Conservation (phyloP, 2,888 invertebrate species). For the Dexiosoma caninum region DNA sequence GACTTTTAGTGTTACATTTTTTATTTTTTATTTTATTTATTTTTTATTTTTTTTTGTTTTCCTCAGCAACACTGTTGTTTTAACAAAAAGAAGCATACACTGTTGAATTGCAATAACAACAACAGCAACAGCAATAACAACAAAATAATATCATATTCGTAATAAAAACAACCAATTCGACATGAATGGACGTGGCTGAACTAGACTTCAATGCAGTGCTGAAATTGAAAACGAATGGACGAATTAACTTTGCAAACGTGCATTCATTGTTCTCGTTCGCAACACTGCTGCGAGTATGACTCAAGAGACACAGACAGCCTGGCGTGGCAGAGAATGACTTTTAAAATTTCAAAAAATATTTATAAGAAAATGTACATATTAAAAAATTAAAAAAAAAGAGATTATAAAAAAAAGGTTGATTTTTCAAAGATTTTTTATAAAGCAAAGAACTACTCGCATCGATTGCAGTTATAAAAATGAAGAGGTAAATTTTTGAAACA, state of each 20-base stretch:
- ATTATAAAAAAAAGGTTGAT: too few species aligned
- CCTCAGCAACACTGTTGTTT: constrained; percentile 13
- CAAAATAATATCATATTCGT: constrained; percentile 9
- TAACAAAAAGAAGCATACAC: not conserved
- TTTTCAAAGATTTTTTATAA: too few species aligned
- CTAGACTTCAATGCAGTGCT: not conserved
- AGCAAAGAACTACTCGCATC: too few species aligned
- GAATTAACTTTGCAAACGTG: constrained; percentile 17
- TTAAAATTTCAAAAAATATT: not conserved
- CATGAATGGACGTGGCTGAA: not conserved
- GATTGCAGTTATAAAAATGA: too few species aligned
- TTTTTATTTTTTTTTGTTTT: too few species aligned
- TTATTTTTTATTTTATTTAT: too few species aligned
- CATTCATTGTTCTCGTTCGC: not conserved
- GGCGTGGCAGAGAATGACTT: not conserved
- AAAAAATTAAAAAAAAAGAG: too few species aligned
- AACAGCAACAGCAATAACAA: not conserved
- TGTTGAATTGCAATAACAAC: constrained; percentile 14
- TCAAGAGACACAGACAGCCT: not conserved
- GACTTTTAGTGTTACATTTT: constrained; percentile 35
- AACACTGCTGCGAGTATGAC: not conserved
- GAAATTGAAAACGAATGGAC: constrained; percentile 26
- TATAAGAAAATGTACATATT: too few species aligned
- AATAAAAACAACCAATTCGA: not conserved
- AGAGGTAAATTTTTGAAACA: too few species aligned